Evolutionary conservation across 2,113 vertebrate genomes (phyloP).

Genomic region (Xenopus laevis): DNA sequence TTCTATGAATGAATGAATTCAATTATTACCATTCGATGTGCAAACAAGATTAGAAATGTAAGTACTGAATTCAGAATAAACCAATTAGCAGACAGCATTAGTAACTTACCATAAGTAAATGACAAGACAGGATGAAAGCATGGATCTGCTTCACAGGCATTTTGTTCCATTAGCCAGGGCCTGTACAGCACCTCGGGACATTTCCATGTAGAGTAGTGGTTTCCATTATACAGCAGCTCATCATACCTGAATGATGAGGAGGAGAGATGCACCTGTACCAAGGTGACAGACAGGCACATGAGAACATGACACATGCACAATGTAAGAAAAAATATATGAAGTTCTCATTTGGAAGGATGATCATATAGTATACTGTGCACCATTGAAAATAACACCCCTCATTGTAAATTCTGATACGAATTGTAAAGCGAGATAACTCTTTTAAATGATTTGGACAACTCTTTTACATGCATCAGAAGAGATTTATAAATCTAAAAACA

Average conservation of each 20-base stretch:
- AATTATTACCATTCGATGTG: not conserved
- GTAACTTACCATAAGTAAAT: constrained; percentile 69
- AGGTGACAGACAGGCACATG: not conserved
- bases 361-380: no score
- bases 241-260: constrained; percentile 51
- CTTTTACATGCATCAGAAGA: no score
- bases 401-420: no score
- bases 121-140: constrained; percentile 66
- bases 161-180: constrained; percentile 52
- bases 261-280: constrained; percentile 59
- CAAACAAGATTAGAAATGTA: not conserved
- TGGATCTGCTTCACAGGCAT: constrained; percentile 62
- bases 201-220: constrained; percentile 47
- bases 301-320: no score
- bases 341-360: no score
- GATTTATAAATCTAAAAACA: no score
- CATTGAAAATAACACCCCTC: no score
- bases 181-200: constrained; percentile 45
- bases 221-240: constrained; percentile 47
- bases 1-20: constrained; percentile 63
- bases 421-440: no score
- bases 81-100: not conserved
- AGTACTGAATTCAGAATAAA: not conserved
- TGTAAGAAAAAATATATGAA: no score
- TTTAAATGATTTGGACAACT: no score